Conservation (phyloP, 2,113 vertebrate species). For the Macaca mulatta region DNA sequence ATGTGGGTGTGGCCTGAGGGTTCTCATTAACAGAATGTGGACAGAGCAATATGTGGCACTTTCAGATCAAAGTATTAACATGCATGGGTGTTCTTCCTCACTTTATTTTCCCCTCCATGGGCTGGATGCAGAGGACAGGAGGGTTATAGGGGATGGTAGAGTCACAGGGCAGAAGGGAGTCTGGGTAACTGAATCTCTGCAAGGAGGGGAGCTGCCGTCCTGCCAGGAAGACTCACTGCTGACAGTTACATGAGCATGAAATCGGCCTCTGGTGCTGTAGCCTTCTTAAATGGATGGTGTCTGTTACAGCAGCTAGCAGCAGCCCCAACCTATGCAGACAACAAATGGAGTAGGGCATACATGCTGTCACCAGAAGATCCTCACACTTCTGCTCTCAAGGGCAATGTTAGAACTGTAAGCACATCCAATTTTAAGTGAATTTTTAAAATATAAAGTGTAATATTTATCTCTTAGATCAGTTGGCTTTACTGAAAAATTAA, state of each 20-base stretch:
- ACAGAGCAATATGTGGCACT: neutral
- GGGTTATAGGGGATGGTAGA: neutral
- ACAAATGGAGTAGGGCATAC: fast-evolving
- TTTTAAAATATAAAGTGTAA: neutral
- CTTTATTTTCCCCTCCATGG: neutral
- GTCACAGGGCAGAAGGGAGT: too few species aligned
- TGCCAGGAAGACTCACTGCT: neutral
- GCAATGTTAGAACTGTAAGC: neutral
- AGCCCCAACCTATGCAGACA: neutral
- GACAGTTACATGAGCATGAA: neutral
- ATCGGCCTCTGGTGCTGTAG: neutral
- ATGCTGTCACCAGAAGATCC: neutral
- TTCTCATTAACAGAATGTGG: neutral
- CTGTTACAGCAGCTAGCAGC: neutral
- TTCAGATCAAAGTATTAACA: neutral
- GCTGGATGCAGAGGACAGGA: neutral
- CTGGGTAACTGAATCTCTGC: neutral
- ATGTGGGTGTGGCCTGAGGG: too few species aligned
- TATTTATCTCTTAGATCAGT: neutral
- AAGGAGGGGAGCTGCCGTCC: neutral
- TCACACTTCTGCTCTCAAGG: neutral
- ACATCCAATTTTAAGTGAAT: neutral
- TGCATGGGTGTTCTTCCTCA: neutral
- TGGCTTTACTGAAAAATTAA: neutral
- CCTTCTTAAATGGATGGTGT: neutral